Percentiles rank a stretch among this genome's conserved stretches.
Conservation (phyloP, 2,888 invertebrate genomes). For the Liopterus haemorrhoidalis region DNA sequence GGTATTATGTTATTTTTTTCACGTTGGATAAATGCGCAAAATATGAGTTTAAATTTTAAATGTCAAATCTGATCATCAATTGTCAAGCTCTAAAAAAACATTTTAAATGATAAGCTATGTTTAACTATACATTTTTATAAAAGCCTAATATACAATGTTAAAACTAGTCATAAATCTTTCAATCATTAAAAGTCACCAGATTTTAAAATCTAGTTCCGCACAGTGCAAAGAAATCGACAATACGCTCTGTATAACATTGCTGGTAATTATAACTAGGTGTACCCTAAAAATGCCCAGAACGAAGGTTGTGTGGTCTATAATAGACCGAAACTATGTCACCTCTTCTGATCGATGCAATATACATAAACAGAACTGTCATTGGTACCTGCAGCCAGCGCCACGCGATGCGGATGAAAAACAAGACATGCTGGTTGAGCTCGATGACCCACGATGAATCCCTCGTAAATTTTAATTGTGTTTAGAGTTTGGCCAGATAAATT, state of each 20-base stretch:
- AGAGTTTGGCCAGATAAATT: constrained; percentile 65
- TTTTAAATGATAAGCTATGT: too few relatives aligned
- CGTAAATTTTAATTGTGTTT: constrained; percentile 80
- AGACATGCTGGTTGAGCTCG: constrained; percentile 82
- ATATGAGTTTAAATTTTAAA: too few relatives aligned
- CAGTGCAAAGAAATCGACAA: too few relatives aligned
- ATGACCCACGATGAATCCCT: constrained; percentile 85
- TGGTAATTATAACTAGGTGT: constrained; percentile 17
- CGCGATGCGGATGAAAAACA: constrained; percentile 83
- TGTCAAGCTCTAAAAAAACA: too few relatives aligned
- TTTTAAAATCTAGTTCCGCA: too few relatives aligned
- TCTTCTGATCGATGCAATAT: constrained; percentile 64
- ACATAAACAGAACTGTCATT: constrained; percentile 80
- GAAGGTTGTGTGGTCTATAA: constrained; percentile 46
- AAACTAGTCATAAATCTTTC: too few relatives aligned
- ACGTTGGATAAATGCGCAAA: too few relatives aligned
- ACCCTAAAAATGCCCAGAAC: constrained; percentile 39
- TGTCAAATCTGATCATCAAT: too few relatives aligned
- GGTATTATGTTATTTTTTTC: too few relatives aligned
- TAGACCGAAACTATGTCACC: constrained; percentile 56
- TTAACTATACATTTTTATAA: too few relatives aligned
- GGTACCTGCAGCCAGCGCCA: constrained; percentile 79
- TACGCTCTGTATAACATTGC: constrained; percentile 3
- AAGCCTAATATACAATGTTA: too few relatives aligned
- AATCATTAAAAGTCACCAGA: too few relatives aligned